Base-by-base conservation (phyloP, 2,797 vertebrate genomes). In the Coccyzus lansbergi region DNA sequence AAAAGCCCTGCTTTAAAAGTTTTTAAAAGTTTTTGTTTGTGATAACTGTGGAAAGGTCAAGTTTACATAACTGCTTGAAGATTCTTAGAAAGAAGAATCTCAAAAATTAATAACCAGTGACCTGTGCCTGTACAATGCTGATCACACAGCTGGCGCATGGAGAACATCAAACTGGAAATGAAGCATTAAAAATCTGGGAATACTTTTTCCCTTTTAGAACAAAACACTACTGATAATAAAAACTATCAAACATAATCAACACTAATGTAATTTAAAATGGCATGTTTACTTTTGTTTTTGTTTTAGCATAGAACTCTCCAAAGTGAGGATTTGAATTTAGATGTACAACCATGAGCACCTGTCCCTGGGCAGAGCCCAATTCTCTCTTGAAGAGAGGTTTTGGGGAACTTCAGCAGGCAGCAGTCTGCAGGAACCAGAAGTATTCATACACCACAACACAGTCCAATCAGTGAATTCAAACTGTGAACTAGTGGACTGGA, bases 301-400 rank as follows among this genome's bases (percentile, higher is more conserved):
- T 77, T 77, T 49, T 51, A 69, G 51, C n/a, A 59, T 56, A 70
- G 58, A 86, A 84, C 17, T 60, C 62, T 46, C 36, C 36, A 49
- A 71, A 76, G 51, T 1, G 15, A 75, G 46, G 75, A 48, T 7
- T 25, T 2, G 18, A 59, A 22, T 38, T 76, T 33, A 68, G 59
- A 51, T 0, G 2, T 0, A 8, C 1, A 44, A 15, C 16, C 5
- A 5, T 0, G 1, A 55, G 59, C 1, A 1, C 28, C 77, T 49
- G 28, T 82, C 18, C 34, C 69, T 34, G 74, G 13, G 36, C 21
- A 36, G 56, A 55, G 52, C 20, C 51, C 62, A 65, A 9, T 36
- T 60, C 46, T 44, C 36, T 44, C 28, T 26, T 33, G 78, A 29
- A 52, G 60, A 67, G 36, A 86, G 70, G 55, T 46, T 63, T 48